A percentile compares a stretch with the other conserved stretches of the same genome.
These are phyloP conservation scores for Coenonympha glycerion DNA, from an alignment of 2,888 invertebrate species.

Conservation along the genomic window DNA sequence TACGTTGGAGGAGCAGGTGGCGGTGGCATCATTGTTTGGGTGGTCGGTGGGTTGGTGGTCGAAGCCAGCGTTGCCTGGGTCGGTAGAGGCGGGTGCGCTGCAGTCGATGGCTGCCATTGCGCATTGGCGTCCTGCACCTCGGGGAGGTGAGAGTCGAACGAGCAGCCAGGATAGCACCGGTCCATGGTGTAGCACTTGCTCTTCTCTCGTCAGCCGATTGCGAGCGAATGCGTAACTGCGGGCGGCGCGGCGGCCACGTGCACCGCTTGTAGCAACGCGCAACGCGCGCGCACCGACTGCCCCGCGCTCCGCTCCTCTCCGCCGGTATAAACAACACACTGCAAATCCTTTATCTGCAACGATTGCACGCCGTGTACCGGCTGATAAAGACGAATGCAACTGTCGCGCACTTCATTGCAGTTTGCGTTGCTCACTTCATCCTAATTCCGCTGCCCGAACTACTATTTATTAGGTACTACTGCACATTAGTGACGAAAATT, in stretches of 20 bases:
- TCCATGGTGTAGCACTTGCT: constrained; percentile 22
- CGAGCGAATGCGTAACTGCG: constrained; percentile 40
- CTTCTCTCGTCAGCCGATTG: constrained; percentile 28
- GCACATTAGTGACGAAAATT: too few relatives aligned
- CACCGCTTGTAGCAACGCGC: constrained; percentile 51
- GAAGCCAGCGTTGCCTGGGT: constrained; percentile 28
- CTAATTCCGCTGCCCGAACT: background rate
- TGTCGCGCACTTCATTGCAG: background rate
- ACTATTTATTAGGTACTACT: too few relatives aligned
- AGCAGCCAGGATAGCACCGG: constrained; percentile 22
- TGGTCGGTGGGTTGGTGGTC: constrained; percentile 26
- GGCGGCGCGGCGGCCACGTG: constrained; percentile 50
- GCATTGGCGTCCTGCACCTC: constrained; percentile 27
- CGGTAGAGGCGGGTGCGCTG: constrained; percentile 29
- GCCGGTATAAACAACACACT: constrained; percentile 47
- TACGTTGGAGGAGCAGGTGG: constrained; percentile 24
- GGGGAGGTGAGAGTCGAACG: constrained; percentile 33
- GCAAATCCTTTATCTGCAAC: constrained; percentile 61
- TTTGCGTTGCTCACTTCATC: background rate
- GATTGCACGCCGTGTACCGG: constrained; percentile 17
- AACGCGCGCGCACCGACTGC: constrained; percentile 56
- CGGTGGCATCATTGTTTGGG: too few relatives aligned
- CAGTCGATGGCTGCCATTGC: constrained; percentile 24
- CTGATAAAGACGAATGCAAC: constrained; percentile 12
- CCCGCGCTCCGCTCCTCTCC: constrained; percentile 42